Evolutionary conservation across 2,797 vertebrate genomes (phyloP), one percentile per base, ranked within the genome.

Genomic region (Sebastes itinus): DNA sequence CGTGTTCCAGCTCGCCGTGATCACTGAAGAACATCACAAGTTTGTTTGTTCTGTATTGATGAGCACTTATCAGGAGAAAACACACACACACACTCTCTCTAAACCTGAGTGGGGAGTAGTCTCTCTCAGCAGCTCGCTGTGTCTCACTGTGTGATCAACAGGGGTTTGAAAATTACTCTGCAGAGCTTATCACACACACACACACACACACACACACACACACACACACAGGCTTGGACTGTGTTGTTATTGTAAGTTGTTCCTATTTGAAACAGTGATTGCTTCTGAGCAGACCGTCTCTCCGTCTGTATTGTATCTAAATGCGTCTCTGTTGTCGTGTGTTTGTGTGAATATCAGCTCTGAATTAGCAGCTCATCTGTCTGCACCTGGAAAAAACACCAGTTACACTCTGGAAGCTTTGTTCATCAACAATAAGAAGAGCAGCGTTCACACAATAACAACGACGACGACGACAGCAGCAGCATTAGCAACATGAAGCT

Each of bases 111-210:
- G 66, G 72, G 72, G 75, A 85, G 81, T 75, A 66, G 82, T 84
- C 64, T 86, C 14, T 75, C 76, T 81, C 79, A 81, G 72, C 42
- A 0, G 30, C 80, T 75, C 28, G 61, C 83, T 77, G 84, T 56
- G 77, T 88, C 79, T 68, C 5, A 81, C 83, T 81, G 72, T 88
- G 82, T 88, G 86, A 91, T 88, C 85, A 87, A 86, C 92, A 89
- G 83, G 83, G 72, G 81, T 78, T 84, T 74, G 88, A 89, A 94
- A 95, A 94, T 93, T 86, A 92, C 89, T 91, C 90, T 92, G 86
- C 78, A 86, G 86, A 91, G 88, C 83, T 85, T 83, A 87, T 89
- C 82, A 84, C 87, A 67, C 86, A 54, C 49, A 52, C 28, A 25
- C 59, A 52, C 68, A 30, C 62, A 78, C 75, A 62, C 69, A 54